Evolutionary conservation across 2,888 invertebrate species (phyloP), one percentile per base, ranked within the genome.

Genomic region (Pheosia tremula): DNA sequence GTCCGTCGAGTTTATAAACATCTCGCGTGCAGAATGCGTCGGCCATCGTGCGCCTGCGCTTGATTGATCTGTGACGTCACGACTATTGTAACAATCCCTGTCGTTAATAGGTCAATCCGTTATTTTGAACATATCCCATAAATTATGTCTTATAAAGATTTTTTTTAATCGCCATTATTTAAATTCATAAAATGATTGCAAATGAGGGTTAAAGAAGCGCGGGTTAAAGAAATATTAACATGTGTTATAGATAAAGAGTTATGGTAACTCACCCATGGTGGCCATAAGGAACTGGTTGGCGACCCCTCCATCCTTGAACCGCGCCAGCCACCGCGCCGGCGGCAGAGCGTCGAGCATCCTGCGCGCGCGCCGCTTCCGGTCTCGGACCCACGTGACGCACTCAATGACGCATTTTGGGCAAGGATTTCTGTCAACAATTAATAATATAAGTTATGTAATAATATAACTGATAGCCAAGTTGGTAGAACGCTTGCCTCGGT

Each of bases 211-310:
- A 24, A 24, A 24, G 24, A 24, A 24, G 24, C 24, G 24, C 24
- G 24, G 24, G 2, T 1, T 24, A 24, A 24, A 24, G 24, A 24
- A 0, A 24, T 2, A 24, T 24, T 2, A 0, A 24, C 24, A 24
- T 24, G 24, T 24, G 24, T 24, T 24, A 24, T 24, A 24, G 24
- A 24, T 24, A 24, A 24, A 24, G 24, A 1, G 24, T 24, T 24
- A 24, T 24, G 24, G 1, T 5, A 43, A 81, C 90, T 85, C 64
- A 93, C 93, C 90, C 93, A 93, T 93, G 9, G 87, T 75, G 43
- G 93, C 91, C 93, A 93, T 93, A 58, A 92, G 77, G 70, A 92
- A 87, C 68, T 93, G 93, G 73, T 90, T 93, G 73, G 82, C 77
- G 64, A 89, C 80, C 45, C 91, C 92, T 68, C 90, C 91, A 75